Evolutionary conservation across 2,113 vertebrate genomes (phyloP).

Genomic region (Sebastes fasciatus): DNA sequence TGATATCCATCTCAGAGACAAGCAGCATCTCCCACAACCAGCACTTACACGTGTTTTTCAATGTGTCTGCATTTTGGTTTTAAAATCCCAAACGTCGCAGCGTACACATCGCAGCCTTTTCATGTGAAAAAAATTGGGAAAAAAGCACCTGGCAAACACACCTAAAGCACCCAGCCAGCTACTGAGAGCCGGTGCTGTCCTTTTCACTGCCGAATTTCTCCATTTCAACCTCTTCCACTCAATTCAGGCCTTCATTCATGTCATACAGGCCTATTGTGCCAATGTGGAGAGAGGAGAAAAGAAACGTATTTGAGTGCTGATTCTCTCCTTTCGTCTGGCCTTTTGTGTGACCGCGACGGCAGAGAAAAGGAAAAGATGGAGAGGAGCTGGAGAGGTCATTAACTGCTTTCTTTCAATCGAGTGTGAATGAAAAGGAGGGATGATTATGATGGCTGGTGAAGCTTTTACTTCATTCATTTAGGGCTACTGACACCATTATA

Average conservation of each 20-base stretch:
- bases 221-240: constrained; percentile 30
- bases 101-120: background rate
- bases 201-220: constrained; percentile 1
- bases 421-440: constrained; percentile 10
- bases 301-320: constrained; percentile 7
- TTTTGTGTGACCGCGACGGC: constrained; percentile 31
- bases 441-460: constrained; percentile 30
- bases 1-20: background rate
- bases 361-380: constrained; percentile 18
- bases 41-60: background rate
- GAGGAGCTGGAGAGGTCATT: constrained; percentile 45
- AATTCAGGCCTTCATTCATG: constrained; percentile 22
- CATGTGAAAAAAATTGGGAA: background rate
- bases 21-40: background rate
- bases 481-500: constrained; percentile 11
- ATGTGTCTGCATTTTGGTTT: background rate
- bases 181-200: background rate
- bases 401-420: constrained; percentile 45
- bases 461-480: constrained; percentile 27
- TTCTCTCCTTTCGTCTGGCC: constrained; percentile 18
- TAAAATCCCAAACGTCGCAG: background rate
- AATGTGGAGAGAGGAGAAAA: background rate
- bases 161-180: no score
- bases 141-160: background rate
- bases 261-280: constrained; percentile 15